Evolutionary conservation across 2,113 vertebrate genomes (phyloP).

Genomic region (Tachycineta bicolor): DNA sequence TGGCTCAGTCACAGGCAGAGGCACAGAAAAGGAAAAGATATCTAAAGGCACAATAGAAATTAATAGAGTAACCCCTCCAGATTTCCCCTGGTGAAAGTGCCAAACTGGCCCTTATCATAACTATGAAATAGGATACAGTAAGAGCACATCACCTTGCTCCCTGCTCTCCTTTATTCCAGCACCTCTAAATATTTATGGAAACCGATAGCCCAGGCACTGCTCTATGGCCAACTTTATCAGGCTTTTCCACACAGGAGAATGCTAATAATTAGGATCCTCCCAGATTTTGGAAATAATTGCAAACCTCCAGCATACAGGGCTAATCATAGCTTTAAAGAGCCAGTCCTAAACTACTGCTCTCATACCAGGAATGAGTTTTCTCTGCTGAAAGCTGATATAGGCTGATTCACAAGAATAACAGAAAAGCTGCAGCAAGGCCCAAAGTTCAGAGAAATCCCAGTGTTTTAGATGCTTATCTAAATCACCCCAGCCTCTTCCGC

Average conservation of each 20-base stretch:
- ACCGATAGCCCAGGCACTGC: background rate
- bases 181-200: slow-evolving; percentile 19
- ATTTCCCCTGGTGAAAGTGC: background rate
- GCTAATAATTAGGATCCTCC: background rate
- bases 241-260: background rate
- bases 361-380: background rate
- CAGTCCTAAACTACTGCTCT: background rate
- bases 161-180: background rate
- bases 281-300: background rate
- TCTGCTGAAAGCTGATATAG: background rate
- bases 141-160: background rate
- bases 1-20: background rate
- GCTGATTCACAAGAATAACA: background rate
- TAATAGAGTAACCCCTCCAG: background rate
- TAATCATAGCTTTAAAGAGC: background rate
- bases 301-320: background rate
- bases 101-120: background rate
- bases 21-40: background rate
- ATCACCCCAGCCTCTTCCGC: background rate
- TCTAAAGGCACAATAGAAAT: background rate
- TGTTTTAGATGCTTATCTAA: background rate
- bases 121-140: slow-evolving; percentile 1
- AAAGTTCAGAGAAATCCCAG: background rate
- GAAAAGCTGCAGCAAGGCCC: background rate
- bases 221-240: background rate